Percentiles rank a stretch among this genome's conserved stretches.
These are phyloP conservation scores for Basileuterus tristriatus DNA, from an alignment of 2,797 vertebrate genomes.

Conservation along the genomic window DNA sequence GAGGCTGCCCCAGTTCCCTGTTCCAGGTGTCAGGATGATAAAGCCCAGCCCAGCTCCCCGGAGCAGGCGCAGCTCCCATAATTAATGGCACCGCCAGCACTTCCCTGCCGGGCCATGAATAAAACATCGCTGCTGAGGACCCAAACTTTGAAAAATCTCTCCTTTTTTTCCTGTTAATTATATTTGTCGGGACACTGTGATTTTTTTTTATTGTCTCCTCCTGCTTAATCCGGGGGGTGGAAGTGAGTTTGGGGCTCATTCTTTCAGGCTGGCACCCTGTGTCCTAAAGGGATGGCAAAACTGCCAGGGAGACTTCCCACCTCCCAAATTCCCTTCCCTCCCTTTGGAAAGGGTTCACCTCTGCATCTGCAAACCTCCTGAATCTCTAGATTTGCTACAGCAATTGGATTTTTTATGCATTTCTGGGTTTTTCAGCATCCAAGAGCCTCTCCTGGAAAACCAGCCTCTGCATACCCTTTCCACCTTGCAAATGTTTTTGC, in stretches of 20 bases:
- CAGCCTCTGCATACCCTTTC: not conserved
- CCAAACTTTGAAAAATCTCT: constrained; percentile 58
- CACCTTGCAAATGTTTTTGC: not conserved
- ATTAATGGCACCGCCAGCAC: constrained; percentile 64
- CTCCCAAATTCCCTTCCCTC: not conserved
- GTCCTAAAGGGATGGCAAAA: not conserved
- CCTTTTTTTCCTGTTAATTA: constrained; percentile 29
- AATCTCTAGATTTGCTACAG: not conserved
- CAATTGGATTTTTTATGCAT: not conserved
- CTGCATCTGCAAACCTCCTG: not conserved
- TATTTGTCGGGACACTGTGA: not conserved
- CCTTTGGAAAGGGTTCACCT: not conserved
- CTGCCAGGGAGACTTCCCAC: not conserved
- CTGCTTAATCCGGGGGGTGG: not conserved
- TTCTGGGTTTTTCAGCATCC: not conserved
- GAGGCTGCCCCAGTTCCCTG: fast-evolving
- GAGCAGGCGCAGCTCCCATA: constrained; percentile 28
- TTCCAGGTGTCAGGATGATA: constrained; percentile 68
- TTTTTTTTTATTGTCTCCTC: constrained; percentile 26
- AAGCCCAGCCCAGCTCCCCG: not conserved
- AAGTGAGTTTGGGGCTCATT: not conserved
- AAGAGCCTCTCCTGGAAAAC: not conserved
- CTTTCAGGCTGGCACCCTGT: fast-evolving
- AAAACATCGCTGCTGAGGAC: constrained; percentile 61
- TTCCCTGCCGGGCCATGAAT: constrained; percentile 68